These are phyloP conservation scores for Trissolcus basalis DNA, from an alignment of 1,140 invertebrate species.

Conservation along the genomic window DNA sequence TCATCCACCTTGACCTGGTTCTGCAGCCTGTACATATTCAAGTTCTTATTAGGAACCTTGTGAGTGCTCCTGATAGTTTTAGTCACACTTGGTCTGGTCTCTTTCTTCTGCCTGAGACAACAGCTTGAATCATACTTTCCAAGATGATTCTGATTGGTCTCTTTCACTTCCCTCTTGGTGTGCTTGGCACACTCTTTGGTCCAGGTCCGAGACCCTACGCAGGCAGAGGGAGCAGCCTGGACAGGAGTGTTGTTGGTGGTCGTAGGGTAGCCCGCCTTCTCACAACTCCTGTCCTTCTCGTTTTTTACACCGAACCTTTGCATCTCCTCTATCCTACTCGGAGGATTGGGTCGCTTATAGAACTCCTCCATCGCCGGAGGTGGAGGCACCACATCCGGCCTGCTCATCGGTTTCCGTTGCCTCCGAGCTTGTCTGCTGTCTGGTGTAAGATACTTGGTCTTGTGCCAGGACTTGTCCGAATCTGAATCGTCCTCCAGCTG, in stretches of 20 bases:
- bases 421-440: constrained; percentile 79
- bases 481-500: constrained; percentile 29
- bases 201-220: constrained; percentile 64
- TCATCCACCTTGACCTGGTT: constrained; percentile 66
- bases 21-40: constrained; percentile 5
- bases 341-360: constrained; percentile 80
- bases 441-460: constrained; percentile 63
- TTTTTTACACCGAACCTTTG: constrained; percentile 78
- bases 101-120: constrained; percentile 25
- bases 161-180: constrained; percentile 15
- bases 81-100: not conserved
- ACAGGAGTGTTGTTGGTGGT: constrained; percentile 72
- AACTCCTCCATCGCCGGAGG: constrained; percentile 76
- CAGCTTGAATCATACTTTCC: constrained; percentile 34
- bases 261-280: constrained; percentile 72
- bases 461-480: constrained; percentile 65
- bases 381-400: constrained; percentile 81
- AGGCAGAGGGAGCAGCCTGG: constrained; percentile 43
- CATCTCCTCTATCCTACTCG: constrained; percentile 73
- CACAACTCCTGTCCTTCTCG: constrained; percentile 78
- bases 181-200: constrained; percentile 34
- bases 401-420: constrained; percentile 76
- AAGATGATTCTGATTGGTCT: not conserved
- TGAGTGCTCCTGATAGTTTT: constrained; percentile 12
- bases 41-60: constrained; percentile 6